These are phyloP conservation scores for Sphenopsis melanotis DNA, from an alignment of 2,797 vertebrate species.

Conservation along the genomic window DNA sequence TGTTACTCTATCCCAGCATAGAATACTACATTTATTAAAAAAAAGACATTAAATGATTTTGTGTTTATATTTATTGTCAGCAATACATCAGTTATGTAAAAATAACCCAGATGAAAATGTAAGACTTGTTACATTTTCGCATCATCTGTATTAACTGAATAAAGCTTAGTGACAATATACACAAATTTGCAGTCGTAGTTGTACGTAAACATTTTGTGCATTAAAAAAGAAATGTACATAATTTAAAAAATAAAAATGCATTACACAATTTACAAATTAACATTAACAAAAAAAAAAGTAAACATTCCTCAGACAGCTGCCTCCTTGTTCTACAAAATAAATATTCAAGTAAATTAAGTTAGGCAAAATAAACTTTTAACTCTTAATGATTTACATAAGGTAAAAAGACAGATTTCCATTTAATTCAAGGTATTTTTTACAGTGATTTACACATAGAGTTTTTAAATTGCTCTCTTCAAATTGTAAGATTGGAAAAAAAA, in stretches of 20 bases:
- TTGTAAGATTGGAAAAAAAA: neutral
- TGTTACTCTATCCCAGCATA: neutral
- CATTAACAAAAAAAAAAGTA: conserved; percentile 75
- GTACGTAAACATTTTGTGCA: conserved; percentile 85
- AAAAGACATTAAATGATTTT: conserved; percentile 59
- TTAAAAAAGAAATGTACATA: conserved; percentile 89
- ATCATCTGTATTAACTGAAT: conserved; percentile 82
- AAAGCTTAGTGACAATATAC: conserved; percentile 84
- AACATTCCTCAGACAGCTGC: conserved; percentile 83
- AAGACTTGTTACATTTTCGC: conserved; percentile 76
- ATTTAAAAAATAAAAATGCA: conserved; percentile 86
- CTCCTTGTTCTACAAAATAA: conserved; percentile 76
- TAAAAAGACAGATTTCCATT: conserved; percentile 64
- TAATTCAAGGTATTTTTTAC: conserved; percentile 66
- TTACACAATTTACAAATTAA: conserved; percentile 87
- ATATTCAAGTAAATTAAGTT: conserved; percentile 78
- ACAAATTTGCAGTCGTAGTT: conserved; percentile 83
- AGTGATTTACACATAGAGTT: conserved; percentile 42
- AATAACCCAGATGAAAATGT: conserved; percentile 91
- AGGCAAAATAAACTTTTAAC: conserved; percentile 70
- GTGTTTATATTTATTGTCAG: conserved; percentile 83
- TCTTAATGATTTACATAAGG: conserved; percentile 65
- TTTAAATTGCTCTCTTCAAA: conserved; percentile 46
- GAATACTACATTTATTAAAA: conserved; percentile 26
- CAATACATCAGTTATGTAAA: conserved; percentile 89